These are phyloP conservation scores for Liopterus haemorrhoidalis DNA, from an alignment of 2,888 invertebrate species.

Conservation along the genomic window DNA sequence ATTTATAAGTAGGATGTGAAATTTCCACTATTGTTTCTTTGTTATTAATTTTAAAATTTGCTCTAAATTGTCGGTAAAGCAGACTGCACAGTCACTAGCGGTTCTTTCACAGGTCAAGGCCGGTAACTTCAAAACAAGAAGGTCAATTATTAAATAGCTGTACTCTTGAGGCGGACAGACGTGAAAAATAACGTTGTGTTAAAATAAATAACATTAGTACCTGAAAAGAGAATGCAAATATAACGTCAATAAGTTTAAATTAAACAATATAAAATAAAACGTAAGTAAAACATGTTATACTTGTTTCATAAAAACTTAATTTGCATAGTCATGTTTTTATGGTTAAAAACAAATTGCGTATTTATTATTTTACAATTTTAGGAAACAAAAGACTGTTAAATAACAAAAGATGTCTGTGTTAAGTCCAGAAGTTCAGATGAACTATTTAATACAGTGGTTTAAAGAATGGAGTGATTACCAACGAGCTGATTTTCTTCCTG, in stretches of 20 bases:
- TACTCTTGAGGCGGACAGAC: constrained; percentile 14
- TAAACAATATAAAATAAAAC: not conserved
- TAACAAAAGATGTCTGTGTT: constrained; percentile 42
- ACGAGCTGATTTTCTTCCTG: constrained; percentile 73
- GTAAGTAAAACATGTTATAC: not conserved
- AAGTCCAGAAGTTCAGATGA: constrained; percentile 66
- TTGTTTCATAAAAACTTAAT: not conserved
- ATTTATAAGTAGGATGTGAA: too few relatives aligned
- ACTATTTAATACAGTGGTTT: constrained; percentile 82
- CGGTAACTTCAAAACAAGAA: constrained; percentile 40
- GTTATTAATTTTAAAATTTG: too few relatives aligned
- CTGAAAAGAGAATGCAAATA: constrained; percentile 18
- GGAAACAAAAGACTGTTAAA: constrained; percentile 18
- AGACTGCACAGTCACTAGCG: too few relatives aligned
- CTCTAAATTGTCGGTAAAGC: too few relatives aligned
- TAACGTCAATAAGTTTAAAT: constrained; percentile 7
- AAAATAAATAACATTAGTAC: constrained; percentile 14
- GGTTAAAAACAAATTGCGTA: too few relatives aligned
- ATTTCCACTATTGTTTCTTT: too few relatives aligned
- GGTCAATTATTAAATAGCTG: constrained; percentile 36
- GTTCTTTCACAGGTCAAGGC: constrained; percentile 43
- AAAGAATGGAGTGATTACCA: constrained; percentile 85
- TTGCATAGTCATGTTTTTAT: constrained; percentile 16
- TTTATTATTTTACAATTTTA: too few relatives aligned
- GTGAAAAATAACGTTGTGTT: constrained; percentile 18